Evolutionary conservation across 2,113 vertebrate species (phyloP), one percentile per base, ranked within the genome.

Genomic region (Antennarius striatus): DNA sequence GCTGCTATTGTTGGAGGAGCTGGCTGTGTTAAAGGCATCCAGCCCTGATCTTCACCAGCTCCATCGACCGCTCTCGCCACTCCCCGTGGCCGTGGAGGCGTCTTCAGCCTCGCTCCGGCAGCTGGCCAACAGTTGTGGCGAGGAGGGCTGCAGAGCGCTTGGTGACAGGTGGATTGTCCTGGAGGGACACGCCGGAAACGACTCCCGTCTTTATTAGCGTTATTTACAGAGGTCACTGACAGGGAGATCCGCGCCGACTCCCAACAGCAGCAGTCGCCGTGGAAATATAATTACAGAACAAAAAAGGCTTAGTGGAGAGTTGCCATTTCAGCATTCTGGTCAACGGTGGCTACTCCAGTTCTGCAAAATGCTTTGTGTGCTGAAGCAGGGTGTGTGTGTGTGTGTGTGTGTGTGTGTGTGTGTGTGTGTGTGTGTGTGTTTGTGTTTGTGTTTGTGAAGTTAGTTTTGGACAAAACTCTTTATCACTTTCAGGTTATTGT

Each of bases 1-100:
- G 90, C 91, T 89, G 67, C 93, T 95, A 94, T 94, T 68, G 83
- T 94, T 91, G 92, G 92, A 87, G 81, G 74, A 70, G 63, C 88
- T 91, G 89, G 88, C 89, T 84, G 92, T 83, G 71, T 88, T 81
- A 82, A 85, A 90, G 84, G 63, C 75, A 88, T 67, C 71, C 69
- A 59, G 83, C 67, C 67, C 78, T 72, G 85, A 77, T 82, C 78
- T 84, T 75, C 82, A 81, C 81, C 67, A 80, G 82, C 82, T 79
- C 61, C 82, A 92, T 86, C 84, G 84, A 62, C 57, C 57, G 82
- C 92, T 86, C 91, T 82, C 91, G 83, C 89, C 83, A 88, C 89
- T 87, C 89, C 86, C 89, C 61, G 12, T 67, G 74, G 80, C 76
- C 72, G 80, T 79, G 39, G 80, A 68, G 77, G 73, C 56, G 86